A percentile compares a stretch with the other conserved stretches of the same genome.
Evolutionary conservation across 2,113 vertebrate genomes (phyloP).

Genomic region (Amphiprion ocellaris): DNA sequence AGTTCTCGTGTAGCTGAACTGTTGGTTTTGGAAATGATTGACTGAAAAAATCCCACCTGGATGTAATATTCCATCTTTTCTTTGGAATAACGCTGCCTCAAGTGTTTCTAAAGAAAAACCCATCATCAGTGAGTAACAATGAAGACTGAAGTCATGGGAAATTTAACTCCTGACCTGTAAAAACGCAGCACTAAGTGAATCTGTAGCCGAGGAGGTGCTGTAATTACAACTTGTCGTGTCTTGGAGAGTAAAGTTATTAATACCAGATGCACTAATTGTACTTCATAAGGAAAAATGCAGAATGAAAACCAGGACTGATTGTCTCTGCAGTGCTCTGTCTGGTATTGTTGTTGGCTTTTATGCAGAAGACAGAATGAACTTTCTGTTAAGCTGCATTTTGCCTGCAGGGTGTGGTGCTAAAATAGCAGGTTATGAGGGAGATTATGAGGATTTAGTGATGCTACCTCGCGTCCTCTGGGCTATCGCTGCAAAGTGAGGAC

Average conservation of each 20-base stretch:
- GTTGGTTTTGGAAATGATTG: background rate
- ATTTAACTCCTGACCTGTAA: background rate
- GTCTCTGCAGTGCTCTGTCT: background rate
- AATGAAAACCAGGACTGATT: background rate
- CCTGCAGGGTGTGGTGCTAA: background rate
- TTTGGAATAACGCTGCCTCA: background rate
- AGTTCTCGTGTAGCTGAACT: background rate
- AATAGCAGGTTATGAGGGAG: constrained; percentile 12
- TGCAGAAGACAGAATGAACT: background rate
- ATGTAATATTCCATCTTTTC: background rate
- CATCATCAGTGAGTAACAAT: background rate
- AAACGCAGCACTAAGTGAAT: constrained; percentile 26
- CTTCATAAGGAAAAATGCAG: constrained; percentile 1
- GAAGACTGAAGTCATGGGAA: background rate
- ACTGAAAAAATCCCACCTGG: background rate
- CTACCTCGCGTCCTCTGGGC: constrained; percentile 2
- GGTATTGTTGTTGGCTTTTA: constrained; percentile 15
- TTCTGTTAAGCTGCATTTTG: constrained; percentile 1
- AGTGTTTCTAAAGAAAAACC: constrained; percentile 1
- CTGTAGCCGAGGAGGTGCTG: background rate
- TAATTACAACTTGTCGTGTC: constrained; percentile 30
- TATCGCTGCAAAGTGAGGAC: constrained; percentile 31
- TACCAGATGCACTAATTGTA: constrained; percentile 34
- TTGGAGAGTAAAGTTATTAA: constrained; percentile 46
- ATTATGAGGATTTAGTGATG: constrained; percentile 44